These are phyloP conservation scores for Laupala kohalensis DNA, from an alignment of 1,140 invertebrate species.

Conservation along the genomic window DNA sequence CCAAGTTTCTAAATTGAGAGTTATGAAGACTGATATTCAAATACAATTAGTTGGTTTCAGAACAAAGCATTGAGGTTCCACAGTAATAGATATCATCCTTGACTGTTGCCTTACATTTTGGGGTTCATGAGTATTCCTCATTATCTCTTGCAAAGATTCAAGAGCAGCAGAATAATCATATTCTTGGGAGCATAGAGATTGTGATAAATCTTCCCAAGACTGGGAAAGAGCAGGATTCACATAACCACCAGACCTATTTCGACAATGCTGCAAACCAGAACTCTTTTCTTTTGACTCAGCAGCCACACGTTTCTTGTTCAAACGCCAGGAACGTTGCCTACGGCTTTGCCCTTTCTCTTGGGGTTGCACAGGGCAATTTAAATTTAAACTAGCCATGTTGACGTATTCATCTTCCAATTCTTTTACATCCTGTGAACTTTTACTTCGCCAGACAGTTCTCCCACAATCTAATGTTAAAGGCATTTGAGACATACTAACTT, in stretches of 20 bases:
- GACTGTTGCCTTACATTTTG: too few relatives aligned
- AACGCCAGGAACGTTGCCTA: neutral
- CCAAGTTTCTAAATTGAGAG: too few relatives aligned
- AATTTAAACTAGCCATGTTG: too few relatives aligned
- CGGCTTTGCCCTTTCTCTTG: neutral
- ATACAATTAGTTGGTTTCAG: too few relatives aligned
- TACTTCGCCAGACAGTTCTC: neutral
- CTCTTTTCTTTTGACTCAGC: neutral
- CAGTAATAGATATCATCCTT: too few relatives aligned
- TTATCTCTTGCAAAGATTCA: constrained; percentile 3
- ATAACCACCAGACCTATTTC: constrained; percentile 12
- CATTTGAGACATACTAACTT: neutral
- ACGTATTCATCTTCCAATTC: too few relatives aligned
- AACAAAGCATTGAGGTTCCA: too few relatives aligned
- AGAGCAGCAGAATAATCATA: constrained; percentile 9
- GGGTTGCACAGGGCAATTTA: too few relatives aligned
- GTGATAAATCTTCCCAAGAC: constrained; percentile 4
- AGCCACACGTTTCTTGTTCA: neutral
- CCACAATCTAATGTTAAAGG: neutral
- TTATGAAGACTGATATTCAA: too few relatives aligned
- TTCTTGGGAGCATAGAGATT: constrained; percentile 1
- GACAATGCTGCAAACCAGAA: neutral
- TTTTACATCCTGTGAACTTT: neutral
- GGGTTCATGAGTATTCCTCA: constrained; percentile 5
- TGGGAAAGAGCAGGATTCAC: constrained; percentile 8